Base-by-base conservation (phyloP, 2,797 vertebrate genomes). In the Acipenser oxyrinchus region DNA sequence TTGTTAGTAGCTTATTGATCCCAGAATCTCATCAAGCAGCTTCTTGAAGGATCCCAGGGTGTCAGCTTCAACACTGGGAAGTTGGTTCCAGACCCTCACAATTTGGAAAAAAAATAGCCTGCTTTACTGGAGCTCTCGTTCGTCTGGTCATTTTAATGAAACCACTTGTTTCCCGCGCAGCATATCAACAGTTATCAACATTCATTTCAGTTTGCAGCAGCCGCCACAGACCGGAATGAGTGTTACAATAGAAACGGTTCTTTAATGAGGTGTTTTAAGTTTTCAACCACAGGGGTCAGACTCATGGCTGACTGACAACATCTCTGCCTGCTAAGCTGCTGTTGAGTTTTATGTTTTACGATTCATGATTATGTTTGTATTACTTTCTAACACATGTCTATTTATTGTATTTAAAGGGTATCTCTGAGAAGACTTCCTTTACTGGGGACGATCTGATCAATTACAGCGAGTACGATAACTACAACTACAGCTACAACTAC, bases 401-500 rank as follows among this genome's bases (percentile, higher is more conserved):
- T 9, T 8, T 9, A 8, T 53, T 53, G 4, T 12, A 53, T 8
- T 9, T 8, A 12, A 10, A 11, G 5, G 1, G 1, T 23, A 6
- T 10, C 65, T 7, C 1, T 37, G 50, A 10, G 48, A 50, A 4
- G 23, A 49, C 4, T 37, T 18, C 49, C 67, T 10, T 60, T 53
- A 62, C 12, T 9, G 1, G 1, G 13, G 6, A 11, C 1, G 70
- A 23, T 63, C 49, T 51, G 48, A 66, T 67, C 23, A 74, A 75
- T 49, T 71, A 76, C 68, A 66, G 2, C 9, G 49, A 50, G 1
- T 2, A 18, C 1, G 63, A 11, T 49, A 0, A 6, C 60, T 69
- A 23, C 65, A 48, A 49, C 48, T 67, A 66, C 23, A 74, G 75
- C 51, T 72, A 76, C 66, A 66, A 5, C 9, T 48, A 50, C 1